Percentiles rank a stretch among this genome's conserved stretches.
Evolutionary conservation across 2,113 vertebrate genomes (phyloP).

Genomic region (Ploceus nigricollis): DNA sequence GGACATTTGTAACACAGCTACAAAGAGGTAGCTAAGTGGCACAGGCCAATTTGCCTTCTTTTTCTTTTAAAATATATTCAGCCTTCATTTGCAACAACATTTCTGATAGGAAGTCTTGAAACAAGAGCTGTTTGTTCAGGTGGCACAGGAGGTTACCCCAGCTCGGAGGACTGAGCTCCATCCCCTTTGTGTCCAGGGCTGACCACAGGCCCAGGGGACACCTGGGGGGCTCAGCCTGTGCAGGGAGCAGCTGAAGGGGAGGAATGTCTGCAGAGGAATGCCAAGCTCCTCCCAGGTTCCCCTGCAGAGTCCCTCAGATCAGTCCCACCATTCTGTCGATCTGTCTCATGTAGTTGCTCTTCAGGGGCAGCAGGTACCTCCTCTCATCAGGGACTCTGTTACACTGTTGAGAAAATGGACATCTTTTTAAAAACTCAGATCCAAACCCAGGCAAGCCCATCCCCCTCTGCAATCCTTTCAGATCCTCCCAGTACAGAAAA

Average conservation of each 20-base stretch:
- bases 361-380: constrained; percentile 87
- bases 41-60: background rate
- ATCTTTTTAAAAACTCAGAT: background rate
- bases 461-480: background rate
- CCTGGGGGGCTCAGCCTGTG: background rate
- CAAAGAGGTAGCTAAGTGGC: constrained; percentile 54
- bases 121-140: background rate
- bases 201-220: background rate
- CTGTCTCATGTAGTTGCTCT: constrained; percentile 97
- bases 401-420: constrained; percentile 73
- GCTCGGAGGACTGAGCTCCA: background rate
- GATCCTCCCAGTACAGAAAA: background rate
- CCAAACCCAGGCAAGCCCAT: no score
- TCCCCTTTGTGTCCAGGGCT: background rate
- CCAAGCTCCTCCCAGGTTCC: background rate
- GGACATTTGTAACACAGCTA: background rate
- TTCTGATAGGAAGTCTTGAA: background rate
- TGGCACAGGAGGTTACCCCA: background rate
- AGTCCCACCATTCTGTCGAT: constrained; percentile 97
- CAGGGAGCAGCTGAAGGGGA: background rate
- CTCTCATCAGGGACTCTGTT: constrained; percentile 90
- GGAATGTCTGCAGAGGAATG: background rate
- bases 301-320: constrained; percentile 69
- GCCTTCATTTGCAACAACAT: constrained; percentile 4
- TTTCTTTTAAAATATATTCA: background rate